These are phyloP conservation scores for Phataginus tetradactyla DNA, from an alignment of 2,797 vertebrate genomes.

Conservation along the genomic window DNA sequence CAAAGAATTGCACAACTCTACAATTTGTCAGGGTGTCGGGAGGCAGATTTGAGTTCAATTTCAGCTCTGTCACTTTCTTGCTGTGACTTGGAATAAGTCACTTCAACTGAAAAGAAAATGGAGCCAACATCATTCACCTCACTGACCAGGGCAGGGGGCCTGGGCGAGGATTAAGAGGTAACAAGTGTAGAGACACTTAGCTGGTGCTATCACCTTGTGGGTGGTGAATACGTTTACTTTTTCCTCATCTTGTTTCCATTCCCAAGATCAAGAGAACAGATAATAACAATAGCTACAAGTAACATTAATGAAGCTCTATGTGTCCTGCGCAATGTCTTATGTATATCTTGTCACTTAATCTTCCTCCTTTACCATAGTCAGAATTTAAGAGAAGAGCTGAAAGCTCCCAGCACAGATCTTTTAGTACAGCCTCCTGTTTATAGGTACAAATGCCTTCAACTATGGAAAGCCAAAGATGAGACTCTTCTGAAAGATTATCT, in stretches of 20 bases:
- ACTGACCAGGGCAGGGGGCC: not conserved
- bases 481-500: not conserved
- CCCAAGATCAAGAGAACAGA: not conserved
- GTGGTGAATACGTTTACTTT: not conserved
- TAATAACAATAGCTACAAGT: not conserved
- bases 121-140: not conserved
- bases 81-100: conserved; percentile 14
- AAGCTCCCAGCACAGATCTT: not conserved
- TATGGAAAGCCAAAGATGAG: not conserved
- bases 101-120: not conserved
- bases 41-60: conserved; percentile 43
- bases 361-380: not conserved
- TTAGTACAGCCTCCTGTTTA: not conserved
- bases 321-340: not conserved
- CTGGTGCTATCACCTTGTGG: not conserved
- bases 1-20: not conserved
- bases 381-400: not conserved
- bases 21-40: conserved; percentile 6
- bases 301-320: not conserved
- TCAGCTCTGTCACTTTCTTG: not conserved
- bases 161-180: not conserved
- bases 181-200: not conserved
- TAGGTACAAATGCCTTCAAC: not conserved
- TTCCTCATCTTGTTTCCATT: not conserved
- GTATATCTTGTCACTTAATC: not conserved